Evolutionary conservation across 1,140 invertebrate species (phyloP).

Genomic region (Chironomus striatipennis): DNA sequence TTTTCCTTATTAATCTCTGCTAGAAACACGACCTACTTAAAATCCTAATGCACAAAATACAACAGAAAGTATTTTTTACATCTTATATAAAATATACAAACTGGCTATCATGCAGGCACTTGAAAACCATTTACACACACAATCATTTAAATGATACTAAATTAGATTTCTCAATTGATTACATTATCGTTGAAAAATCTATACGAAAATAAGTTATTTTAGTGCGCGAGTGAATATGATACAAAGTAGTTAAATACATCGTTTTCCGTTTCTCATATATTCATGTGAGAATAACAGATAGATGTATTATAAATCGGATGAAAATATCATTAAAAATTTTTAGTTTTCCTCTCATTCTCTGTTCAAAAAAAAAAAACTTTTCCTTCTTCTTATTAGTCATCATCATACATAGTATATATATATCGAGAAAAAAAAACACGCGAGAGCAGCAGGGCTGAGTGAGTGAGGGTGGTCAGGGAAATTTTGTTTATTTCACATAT

Average conservation of each 20-base stretch:
- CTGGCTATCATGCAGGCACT: too few relatives aligned
- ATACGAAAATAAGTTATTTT: too few relatives aligned
- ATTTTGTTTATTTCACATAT: slow-evolving; percentile 15
- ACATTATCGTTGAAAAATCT: too few relatives aligned
- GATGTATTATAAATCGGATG: not conserved
- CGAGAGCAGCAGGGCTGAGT: not conserved
- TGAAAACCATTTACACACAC: too few relatives aligned
- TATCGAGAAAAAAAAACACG: not conserved
- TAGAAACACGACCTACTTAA: too few relatives aligned
- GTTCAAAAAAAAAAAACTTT: not conserved
- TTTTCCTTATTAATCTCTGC: too few relatives aligned
- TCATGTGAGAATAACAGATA: not conserved
- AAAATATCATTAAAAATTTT: not conserved
- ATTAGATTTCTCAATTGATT: too few relatives aligned
- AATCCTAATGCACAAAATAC: too few relatives aligned
- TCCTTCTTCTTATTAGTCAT: not conserved
- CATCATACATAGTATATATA: not conserved
- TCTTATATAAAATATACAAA: too few relatives aligned
- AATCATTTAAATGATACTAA: too few relatives aligned
- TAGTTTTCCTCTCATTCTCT: not conserved
- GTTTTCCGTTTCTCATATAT: not conserved
- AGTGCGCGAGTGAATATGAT: not conserved
- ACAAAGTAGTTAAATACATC: not conserved
- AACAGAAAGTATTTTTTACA: too few relatives aligned
- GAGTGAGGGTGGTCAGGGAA: not conserved